Evolutionary conservation across 1,140 invertebrate species (phyloP), one percentile per base, ranked within the genome.

Genomic region (Mercenaria mercenaria): DNA sequence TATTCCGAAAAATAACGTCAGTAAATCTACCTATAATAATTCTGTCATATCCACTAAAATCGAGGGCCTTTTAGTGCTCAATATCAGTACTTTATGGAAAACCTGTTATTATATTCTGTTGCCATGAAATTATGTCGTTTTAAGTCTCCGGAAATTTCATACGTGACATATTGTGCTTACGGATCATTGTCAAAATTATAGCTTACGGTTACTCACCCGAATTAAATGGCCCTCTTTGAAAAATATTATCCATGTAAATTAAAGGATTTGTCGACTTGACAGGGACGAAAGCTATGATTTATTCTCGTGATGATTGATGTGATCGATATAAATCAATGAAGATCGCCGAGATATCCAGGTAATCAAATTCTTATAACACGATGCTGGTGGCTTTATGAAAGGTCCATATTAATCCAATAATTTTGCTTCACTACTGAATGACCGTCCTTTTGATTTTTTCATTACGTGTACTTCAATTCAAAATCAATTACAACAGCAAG

Each of bases 141-240:
- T 85, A n/a, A 69, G 43, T 56, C 64, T 32, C 64, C 83, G 83
- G 83, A 85, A 85, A 85, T 85, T 74, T 72, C 37, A 67, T 72
- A 85, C 83, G 69, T 85, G 64, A 50, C 69, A 56, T 56, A 85
- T 74, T 52, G 83, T 85, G 52, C 83, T 74, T 85, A 85, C 67
- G 41, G n/a, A 2, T 41, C 69, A 85, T 85, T 43, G 43, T 72
- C 67, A 76, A 72, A 72, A 85, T 85, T 85, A 85, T 59, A 85
- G 83, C 67, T 50, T 37, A 50, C 15, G 41, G 50, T 76, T 37
- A 85, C 47, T 76, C 67, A 85, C 29, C 64, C 83, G 83, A 85
- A 85, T 52, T 72, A 72, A 50, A 72, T 74, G 83, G 34, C 61
- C 37, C 64, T 59, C 61, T 72, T 34, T 83, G 81, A 85, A 37